Percentiles rank a stretch among this genome's conserved stretches.
phyloP scores from a whole-genome alignment of 1,140 invertebrate species.

The Scaptomyza pallida region DNA sequence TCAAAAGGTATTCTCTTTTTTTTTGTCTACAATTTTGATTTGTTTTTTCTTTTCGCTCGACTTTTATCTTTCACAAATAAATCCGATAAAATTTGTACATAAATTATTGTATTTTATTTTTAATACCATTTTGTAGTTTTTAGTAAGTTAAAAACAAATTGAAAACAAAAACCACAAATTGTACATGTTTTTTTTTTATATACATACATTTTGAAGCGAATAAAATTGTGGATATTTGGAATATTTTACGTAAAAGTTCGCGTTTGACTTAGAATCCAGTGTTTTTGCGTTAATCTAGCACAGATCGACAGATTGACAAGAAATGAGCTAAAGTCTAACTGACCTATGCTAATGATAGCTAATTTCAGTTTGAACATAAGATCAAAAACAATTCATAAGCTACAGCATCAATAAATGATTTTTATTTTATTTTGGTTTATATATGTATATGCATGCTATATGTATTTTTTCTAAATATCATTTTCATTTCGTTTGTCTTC shows the following conservation, averaged over 20 bases:
- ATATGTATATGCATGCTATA: background rate
- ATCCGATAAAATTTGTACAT: slow-evolving; percentile 78
- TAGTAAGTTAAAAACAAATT: slow-evolving; percentile 71
- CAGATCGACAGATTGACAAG: background rate
- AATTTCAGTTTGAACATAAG: background rate
- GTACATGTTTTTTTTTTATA: slow-evolving; percentile 75
- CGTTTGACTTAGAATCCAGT: background rate
- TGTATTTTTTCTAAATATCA: slow-evolving; percentile 11
- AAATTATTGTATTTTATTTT: slow-evolving; percentile 80
- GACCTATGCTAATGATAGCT: background rate
- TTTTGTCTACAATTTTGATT: slow-evolving; percentile 57
- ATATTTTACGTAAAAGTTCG: slow-evolving; percentile 30
- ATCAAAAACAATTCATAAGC: slow-evolving; percentile 21
- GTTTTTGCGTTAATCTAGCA: background rate
- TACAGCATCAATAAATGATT: slow-evolving; percentile 28
- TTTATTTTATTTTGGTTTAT: slow-evolving; percentile 7
- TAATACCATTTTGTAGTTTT: slow-evolving; percentile 61
- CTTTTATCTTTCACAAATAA: slow-evolving; percentile 55
- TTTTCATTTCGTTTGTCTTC: slow-evolving; percentile 19
- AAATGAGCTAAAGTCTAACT: background rate
- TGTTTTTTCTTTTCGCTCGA: slow-evolving; percentile 36
- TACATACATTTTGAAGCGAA: slow-evolving; percentile 72
- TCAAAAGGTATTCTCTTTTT: slow-evolving; percentile 23
- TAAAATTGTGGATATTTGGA: slow-evolving; percentile 82
- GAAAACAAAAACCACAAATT: slow-evolving; percentile 58